These are phyloP conservation scores for Drosophila nr. medialis DNA, from an alignment of 2,888 invertebrate species.

Conservation along the genomic window DNA sequence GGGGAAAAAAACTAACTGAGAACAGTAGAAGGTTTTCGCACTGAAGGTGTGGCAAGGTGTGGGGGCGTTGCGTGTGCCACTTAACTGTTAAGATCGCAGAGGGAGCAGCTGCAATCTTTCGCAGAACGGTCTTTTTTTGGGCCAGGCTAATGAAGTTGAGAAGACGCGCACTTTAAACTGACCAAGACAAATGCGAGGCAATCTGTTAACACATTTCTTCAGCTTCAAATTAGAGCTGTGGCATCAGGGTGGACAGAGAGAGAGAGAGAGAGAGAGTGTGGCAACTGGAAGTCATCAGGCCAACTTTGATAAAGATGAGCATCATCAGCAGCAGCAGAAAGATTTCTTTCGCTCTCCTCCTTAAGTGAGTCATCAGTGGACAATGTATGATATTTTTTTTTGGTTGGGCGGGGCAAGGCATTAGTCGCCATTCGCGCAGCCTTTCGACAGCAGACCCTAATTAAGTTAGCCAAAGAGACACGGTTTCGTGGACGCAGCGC, in stretches of 20 bases:
- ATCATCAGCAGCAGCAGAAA: conserved; percentile 5
- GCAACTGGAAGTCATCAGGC: conserved; percentile 30
- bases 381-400: not conserved
- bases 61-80: conserved; percentile 42
- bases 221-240: conserved; percentile 57
- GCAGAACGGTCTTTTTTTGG: conserved; percentile 31
- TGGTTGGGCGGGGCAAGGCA: conserved; percentile 62
- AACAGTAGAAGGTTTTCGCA: conserved; percentile 16
- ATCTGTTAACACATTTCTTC: conserved; percentile 58
- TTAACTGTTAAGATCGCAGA: conserved; percentile 50
- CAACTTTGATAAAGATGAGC: conserved; percentile 33
- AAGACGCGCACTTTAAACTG: conserved; percentile 69
- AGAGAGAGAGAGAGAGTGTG: not conserved
- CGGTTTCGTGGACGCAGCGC: conserved; percentile 17
- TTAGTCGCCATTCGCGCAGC: conserved; percentile 57
- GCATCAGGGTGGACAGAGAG: conserved; percentile 1
- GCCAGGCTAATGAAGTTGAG: conserved; percentile 67
- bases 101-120: conserved; percentile 22
- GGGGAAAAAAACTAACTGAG: not conserved
- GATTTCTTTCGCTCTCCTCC: conserved; percentile 4
- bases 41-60: conserved; percentile 10
- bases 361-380: conserved; percentile 55
- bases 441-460: conserved; percentile 67
- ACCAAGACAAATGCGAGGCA: conserved; percentile 64
- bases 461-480: conserved; percentile 51